phyloP scores from a whole-genome alignment of 1,140 invertebrate species.

The Calosoma granatense region DNA sequence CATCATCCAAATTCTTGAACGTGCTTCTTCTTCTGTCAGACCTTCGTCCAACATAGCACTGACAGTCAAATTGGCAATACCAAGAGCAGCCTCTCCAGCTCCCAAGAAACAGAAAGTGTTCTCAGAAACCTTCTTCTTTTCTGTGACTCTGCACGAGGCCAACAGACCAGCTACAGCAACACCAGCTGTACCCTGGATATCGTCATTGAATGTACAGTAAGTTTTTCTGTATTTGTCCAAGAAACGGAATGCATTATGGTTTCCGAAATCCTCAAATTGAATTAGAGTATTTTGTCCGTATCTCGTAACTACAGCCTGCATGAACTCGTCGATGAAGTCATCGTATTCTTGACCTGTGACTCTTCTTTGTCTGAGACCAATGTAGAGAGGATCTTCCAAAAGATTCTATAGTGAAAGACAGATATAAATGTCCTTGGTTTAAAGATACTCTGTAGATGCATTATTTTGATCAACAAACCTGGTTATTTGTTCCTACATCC shows the following conservation, averaged over 20 bases:
- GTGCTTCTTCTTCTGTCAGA: constrained; percentile 60
- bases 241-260: constrained; percentile 85
- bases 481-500: constrained; percentile 89
- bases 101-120: constrained; percentile 85
- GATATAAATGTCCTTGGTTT: no score
- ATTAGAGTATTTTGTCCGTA: constrained; percentile 84
- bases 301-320: constrained; percentile 86
- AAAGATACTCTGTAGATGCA: no score
- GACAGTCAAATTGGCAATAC: constrained; percentile 77
- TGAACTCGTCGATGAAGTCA: constrained; percentile 95
- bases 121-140: constrained; percentile 63
- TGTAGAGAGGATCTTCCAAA: constrained; percentile 89
- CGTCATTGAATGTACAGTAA: constrained; percentile 95
- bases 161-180: constrained; percentile 86
- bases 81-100: constrained; percentile 84
- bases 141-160: constrained; percentile 70
- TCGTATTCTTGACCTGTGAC: constrained; percentile 84
- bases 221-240: constrained; percentile 75
- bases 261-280: constrained; percentile 96
- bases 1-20: constrained; percentile 79
- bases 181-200: constrained; percentile 92
- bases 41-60: constrained; percentile 82
- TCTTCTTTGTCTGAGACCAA: constrained; percentile 81
- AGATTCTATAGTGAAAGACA: constrained; percentile 57
- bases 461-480: constrained; percentile 36